Evolutionary conservation across 2,113 vertebrate genomes (phyloP).

Genomic region (Psephotus haematonotus): DNA sequence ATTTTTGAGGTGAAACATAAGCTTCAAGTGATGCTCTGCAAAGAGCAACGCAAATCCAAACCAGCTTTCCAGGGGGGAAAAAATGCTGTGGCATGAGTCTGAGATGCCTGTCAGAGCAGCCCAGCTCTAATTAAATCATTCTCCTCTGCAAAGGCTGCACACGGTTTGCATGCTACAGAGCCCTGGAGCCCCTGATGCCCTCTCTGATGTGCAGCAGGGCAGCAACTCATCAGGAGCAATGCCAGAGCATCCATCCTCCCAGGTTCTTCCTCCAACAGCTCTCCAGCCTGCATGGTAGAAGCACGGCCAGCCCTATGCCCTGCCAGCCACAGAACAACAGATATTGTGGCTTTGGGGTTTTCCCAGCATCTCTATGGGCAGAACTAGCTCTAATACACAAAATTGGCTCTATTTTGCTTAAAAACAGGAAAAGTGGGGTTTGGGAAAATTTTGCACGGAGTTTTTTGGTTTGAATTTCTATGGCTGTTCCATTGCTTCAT

Average conservation of each 20-base stretch:
- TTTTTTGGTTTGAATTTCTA: neutral
- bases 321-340: neutral
- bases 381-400: neutral
- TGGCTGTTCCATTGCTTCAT: neutral
- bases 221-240: neutral
- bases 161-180: neutral
- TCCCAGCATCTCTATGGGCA: neutral
- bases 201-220: fast-evolving
- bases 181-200: neutral
- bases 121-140: neutral
- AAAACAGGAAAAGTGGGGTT: neutral
- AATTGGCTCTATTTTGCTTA: neutral
- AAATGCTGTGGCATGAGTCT: neutral
- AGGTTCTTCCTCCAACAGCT: neutral
- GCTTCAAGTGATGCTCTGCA: neutral
- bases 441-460: neutral
- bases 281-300: neutral
- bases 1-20: conserved; percentile 19
- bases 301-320: neutral
- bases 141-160: neutral
- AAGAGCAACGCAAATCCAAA: neutral
- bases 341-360: neutral
- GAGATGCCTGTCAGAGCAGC: neutral
- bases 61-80: neutral
- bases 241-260: neutral